Evolutionary conservation across 2,888 invertebrate species (phyloP).

Genomic region (Nematopogon swammerdamellus): DNA sequence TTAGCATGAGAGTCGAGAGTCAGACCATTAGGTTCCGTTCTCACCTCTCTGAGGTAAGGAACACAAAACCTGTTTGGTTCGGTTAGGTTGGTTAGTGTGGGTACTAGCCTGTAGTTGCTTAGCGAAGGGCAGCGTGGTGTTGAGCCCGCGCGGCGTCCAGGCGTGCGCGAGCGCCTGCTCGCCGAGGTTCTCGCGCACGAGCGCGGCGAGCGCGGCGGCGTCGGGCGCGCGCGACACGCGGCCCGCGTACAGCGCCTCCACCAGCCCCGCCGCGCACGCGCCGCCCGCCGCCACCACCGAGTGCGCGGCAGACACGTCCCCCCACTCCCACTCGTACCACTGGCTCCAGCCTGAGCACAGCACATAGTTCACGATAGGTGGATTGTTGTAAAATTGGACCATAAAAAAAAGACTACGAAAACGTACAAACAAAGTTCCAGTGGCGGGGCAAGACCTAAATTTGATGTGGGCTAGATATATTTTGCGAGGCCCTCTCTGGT

Average conservation of each 20-base stretch:
- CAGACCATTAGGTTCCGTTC: too few species aligned
- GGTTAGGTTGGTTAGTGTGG: too few species aligned
- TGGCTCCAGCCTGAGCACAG: constrained; percentile 38
- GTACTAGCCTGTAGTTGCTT: constrained; percentile 20
- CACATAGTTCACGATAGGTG: neutral
- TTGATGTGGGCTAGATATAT: too few species aligned
- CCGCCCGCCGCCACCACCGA: constrained; percentile 17
- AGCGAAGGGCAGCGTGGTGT: constrained; percentile 18
- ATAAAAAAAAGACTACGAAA: too few species aligned
- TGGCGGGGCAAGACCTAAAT: too few species aligned
- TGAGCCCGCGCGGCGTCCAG: constrained; percentile 15
- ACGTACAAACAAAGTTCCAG: too few species aligned
- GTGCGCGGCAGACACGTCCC: constrained; percentile 23
- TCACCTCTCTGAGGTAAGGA: too few species aligned
- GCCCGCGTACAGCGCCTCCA: constrained; percentile 22
- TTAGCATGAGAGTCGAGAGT: too few species aligned
- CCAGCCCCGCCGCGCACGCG: constrained; percentile 34
- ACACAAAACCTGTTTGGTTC: too few species aligned
- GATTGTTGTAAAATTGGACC: neutral
- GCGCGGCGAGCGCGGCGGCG: constrained; percentile 7
- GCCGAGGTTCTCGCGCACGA: constrained; percentile 16
- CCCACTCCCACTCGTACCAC: constrained; percentile 49
- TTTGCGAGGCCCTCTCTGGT: too few species aligned
- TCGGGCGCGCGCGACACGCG: constrained; percentile 18
- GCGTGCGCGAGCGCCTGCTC: constrained; percentile 16